A percentile compares a stretch with the other conserved stretches of the same genome.
These are phyloP conservation scores for Petrophora chlorosata DNA, from an alignment of 2,888 invertebrate genomes.

Conservation along the genomic window DNA sequence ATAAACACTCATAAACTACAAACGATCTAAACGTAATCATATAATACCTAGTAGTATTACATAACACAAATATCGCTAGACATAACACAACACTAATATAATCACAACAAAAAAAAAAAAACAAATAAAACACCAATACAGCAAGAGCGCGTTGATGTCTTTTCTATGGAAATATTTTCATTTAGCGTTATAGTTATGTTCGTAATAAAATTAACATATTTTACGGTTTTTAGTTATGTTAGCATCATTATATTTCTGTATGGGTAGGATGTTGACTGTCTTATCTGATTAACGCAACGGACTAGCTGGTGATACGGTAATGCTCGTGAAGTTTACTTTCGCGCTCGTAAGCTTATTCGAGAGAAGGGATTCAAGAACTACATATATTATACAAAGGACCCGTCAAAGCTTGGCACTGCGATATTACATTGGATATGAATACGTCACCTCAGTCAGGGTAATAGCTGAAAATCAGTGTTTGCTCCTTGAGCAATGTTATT, in stretches of 20 bases:
- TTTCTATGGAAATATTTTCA: slow-evolving; percentile 44
- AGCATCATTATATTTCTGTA: too few relatives aligned
- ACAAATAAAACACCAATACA: neutral
- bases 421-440: too few relatives aligned
- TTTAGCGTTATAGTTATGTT: neutral
- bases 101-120: neutral
- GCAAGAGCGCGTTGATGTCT: slow-evolving; percentile 55
- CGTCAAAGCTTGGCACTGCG: too few relatives aligned
- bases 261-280: neutral
- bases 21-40: too few relatives aligned
- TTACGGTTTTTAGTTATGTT: neutral
- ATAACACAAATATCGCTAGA: neutral
- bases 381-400: too few relatives aligned
- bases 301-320: neutral
- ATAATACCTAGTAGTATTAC: neutral
- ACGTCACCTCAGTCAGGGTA: too few relatives aligned
- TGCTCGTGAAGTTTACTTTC: too few relatives aligned
- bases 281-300: slow-evolving; percentile 4
- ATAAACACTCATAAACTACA: too few relatives aligned
- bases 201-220: slow-evolving; percentile 4
- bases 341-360: too few relatives aligned
- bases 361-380: too few relatives aligned
- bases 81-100: neutral
- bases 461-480: too few relatives aligned
- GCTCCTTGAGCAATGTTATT: too few relatives aligned